Base-by-base conservation (phyloP, 2,888 invertebrate species). In the Mesodorylaimus sp. region DNA sequence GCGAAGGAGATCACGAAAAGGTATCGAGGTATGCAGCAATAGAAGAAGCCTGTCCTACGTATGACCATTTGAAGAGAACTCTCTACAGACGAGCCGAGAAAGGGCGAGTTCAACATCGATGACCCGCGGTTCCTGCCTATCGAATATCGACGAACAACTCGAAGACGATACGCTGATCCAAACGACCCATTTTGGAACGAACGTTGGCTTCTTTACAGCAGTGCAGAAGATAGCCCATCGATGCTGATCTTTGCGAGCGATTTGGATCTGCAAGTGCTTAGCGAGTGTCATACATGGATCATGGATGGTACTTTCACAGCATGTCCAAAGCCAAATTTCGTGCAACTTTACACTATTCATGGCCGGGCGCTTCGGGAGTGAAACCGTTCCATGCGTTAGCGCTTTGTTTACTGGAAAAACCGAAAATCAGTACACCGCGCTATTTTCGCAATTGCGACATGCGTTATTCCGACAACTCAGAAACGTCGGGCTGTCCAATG, bases 221-320 rank as follows among this genome's bases (percentile, higher is more conserved):
- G 26, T 26, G 7, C 26, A 26, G 7, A 24, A 10, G 7, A 27
- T 26, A 27, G 27, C 7, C 44, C 24, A 10, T 10, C 3, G 10
- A 27, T 43, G 10, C 5, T 43, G 10, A 27, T 27, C 10, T 43
- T 43, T 43, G 10, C 27, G 10, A 26, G 26, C 10, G 44, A 43
- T 43, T 27, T 26, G 21, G 44, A 43, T 19, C 24, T 26, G 5
- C 10, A 19, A 5, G 5, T 43, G 19, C 24, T 26, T 5, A 26
- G 24, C 21, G 41, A 39, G 10, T 39, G n/a, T 39, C 5, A 27
- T 7, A 24, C 24, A 26, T 26, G 24, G 19, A 43, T 43, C 3
- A 43, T 43, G 44, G 44, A 43, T 21, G 44, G 44, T 10, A 43
- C 44, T 5, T 43, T 43, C 19, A 43, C 24, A 26, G 44, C 27